These are phyloP conservation scores for Neotoxoptera formosana DNA, from an alignment of 1,140 invertebrate genomes.

Conservation along the genomic window DNA sequence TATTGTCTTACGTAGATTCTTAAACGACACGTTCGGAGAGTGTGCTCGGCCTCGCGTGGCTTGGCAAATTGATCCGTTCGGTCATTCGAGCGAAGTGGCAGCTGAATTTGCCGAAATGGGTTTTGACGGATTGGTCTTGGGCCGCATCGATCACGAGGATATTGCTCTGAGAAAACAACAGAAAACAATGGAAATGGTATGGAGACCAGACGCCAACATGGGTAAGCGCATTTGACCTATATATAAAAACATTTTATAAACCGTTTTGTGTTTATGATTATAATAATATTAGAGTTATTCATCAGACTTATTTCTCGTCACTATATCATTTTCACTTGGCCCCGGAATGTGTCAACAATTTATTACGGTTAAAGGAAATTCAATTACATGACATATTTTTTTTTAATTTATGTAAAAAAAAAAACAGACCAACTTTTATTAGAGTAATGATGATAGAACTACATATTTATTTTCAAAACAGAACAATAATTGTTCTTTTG, in stretches of 20 bases:
- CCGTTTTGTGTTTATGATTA: neutral
- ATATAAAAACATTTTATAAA: neutral
- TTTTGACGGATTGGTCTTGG: slow-evolving; percentile 89
- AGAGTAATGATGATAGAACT: neutral
- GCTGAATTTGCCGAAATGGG: slow-evolving; percentile 84
- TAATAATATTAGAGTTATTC: neutral
- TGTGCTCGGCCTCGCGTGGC: slow-evolving; percentile 82
- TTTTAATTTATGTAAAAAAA: neutral
- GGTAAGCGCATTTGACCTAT: slow-evolving; percentile 63
- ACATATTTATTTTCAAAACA: neutral
- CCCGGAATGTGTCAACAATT: neutral
- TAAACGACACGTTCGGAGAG: slow-evolving; percentile 83
- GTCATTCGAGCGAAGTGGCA: slow-evolving; percentile 87
- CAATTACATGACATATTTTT: neutral
- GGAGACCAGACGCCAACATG: slow-evolving; percentile 78
- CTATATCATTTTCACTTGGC: slow-evolving; percentile 43
- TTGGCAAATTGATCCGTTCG: slow-evolving; percentile 96
- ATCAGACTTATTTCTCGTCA: neutral
- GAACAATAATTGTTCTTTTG: neutral
- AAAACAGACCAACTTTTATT: neutral
- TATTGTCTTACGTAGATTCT: slow-evolving; percentile 65
- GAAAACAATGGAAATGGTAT: slow-evolving; percentile 84
- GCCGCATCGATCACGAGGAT: slow-evolving; percentile 88
- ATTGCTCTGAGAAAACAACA: slow-evolving; percentile 70
- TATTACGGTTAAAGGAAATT: neutral